A percentile compares a stretch with the other conserved stretches of the same genome.
Conservation (phyloP, 1,140 invertebrate species). For the Lepidotrigona ventralis region DNA sequence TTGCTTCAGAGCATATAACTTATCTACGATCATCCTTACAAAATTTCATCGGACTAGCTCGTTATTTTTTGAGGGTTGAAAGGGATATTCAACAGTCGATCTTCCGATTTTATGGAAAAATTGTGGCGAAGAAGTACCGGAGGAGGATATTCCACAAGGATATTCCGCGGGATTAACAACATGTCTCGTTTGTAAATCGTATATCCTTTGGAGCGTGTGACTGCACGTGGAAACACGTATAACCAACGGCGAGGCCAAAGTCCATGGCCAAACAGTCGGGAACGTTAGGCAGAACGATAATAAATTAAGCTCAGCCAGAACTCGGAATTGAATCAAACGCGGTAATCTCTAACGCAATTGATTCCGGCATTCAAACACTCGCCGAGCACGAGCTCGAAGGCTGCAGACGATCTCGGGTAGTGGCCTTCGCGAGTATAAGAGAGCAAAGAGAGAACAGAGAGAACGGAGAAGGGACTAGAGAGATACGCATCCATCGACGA, state of each 20-base stretch:
- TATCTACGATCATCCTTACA: no score
- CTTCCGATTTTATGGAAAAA: no score
- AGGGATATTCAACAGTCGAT: no score
- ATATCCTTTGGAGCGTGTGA: constrained; percentile 13
- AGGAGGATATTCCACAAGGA: no score
- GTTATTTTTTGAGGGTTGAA: no score
- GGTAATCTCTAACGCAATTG: constrained; percentile 70
- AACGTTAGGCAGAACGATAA: constrained; percentile 63
- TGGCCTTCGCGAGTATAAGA: constrained; percentile 12
- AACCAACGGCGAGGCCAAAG: constrained; percentile 45
- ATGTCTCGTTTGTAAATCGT: constrained; percentile 37
- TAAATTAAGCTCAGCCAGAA: constrained; percentile 71
- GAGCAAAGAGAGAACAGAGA: not conserved
- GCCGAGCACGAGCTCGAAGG: constrained; percentile 35
- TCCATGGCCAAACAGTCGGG: constrained; percentile 51
- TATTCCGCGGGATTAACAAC: constrained; percentile 16
- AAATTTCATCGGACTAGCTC: no score
- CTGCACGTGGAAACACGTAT: constrained; percentile 25
- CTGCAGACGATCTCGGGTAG: constrained; percentile 11
- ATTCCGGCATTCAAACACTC: constrained; percentile 63
- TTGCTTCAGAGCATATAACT: no score
- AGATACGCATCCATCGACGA: not conserved
- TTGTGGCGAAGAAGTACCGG: no score
- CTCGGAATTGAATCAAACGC: constrained; percentile 71
- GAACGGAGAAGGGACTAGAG: not conserved